Conservation (phyloP, 2,113 vertebrate genomes). For the Thamnophis sirtalis region DNA sequence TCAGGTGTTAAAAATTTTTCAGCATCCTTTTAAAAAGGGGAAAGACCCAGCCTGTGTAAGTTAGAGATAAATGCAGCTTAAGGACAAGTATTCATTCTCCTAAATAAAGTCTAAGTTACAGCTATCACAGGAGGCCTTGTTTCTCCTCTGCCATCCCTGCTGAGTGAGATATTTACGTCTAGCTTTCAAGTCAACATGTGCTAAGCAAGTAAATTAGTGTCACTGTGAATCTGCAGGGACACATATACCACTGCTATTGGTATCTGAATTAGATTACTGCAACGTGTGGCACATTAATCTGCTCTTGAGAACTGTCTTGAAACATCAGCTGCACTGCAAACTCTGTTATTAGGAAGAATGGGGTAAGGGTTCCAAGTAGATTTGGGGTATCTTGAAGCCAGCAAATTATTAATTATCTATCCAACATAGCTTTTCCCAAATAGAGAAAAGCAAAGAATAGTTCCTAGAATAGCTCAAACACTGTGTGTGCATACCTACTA, state of each 20-base stretch:
- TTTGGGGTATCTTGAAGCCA: background rate
- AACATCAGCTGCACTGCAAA: background rate
- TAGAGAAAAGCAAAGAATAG: background rate
- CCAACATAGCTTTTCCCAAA: background rate
- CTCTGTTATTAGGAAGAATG: background rate
- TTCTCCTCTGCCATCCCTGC: background rate
- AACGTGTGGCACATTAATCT: background rate
- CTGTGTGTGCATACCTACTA: background rate
- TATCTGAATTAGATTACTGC: background rate
- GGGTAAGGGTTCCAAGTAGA: background rate
- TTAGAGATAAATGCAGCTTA: constrained; percentile 15
- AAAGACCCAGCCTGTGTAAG: background rate
- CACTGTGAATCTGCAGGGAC: background rate
- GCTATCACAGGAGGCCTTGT: background rate
- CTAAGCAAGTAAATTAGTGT: background rate
- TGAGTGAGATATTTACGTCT: background rate
- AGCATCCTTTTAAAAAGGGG: background rate
- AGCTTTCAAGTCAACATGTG: background rate
- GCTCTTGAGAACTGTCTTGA: background rate
- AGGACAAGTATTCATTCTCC: constrained; percentile 7
- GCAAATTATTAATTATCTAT: background rate
- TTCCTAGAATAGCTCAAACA: background rate
- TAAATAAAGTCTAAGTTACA: constrained; percentile 18
- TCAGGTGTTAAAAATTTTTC: background rate
- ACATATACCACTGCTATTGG: background rate